Conservation (phyloP, 2,113 vertebrate species). For the Danio rerio region DNA sequence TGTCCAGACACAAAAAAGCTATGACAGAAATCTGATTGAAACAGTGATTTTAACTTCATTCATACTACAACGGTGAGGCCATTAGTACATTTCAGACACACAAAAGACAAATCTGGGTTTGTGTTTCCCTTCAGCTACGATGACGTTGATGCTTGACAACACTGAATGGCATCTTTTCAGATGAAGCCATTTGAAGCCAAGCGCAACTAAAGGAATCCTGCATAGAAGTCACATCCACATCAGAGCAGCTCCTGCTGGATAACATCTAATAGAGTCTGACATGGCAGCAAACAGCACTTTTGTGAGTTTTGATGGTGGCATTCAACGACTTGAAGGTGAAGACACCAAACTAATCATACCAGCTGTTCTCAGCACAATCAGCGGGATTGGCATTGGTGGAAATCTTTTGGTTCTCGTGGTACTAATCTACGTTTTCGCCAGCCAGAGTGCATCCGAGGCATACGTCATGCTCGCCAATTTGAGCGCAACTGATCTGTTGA, state of each 20-base stretch:
- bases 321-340: slow-evolving; percentile 70
- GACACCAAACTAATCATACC: slow-evolving; percentile 71
- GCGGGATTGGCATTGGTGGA: slow-evolving; percentile 72
- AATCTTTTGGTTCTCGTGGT: slow-evolving; percentile 76
- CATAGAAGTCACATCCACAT: not conserved
- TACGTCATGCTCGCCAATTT: slow-evolving; percentile 73
- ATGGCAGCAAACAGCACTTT: slow-evolving; percentile 59
- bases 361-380: slow-evolving; percentile 71
- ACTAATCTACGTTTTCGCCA: slow-evolving; percentile 70
- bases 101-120: slow-evolving; percentile 27
- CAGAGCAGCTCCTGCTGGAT: not conserved
- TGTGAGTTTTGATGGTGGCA: slow-evolving; percentile 72
- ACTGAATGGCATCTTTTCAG: slow-evolving; percentile 73
- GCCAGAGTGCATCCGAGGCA: slow-evolving; percentile 68
- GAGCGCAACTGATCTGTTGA: slow-evolving; percentile 73
- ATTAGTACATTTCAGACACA: not conserved
- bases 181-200: slow-evolving; percentile 59
- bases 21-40: no score
- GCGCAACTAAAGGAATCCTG: not conserved
- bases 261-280: slow-evolving; percentile 13
- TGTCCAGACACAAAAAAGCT: not conserved
- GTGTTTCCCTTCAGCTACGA: slow-evolving; percentile 46
- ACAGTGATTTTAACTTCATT: not conserved
- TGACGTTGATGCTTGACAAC: slow-evolving; percentile 72
- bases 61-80: not conserved